phyloP scores from a whole-genome alignment of 1,140 invertebrate genomes.

The Drosophila navojoa region DNA sequence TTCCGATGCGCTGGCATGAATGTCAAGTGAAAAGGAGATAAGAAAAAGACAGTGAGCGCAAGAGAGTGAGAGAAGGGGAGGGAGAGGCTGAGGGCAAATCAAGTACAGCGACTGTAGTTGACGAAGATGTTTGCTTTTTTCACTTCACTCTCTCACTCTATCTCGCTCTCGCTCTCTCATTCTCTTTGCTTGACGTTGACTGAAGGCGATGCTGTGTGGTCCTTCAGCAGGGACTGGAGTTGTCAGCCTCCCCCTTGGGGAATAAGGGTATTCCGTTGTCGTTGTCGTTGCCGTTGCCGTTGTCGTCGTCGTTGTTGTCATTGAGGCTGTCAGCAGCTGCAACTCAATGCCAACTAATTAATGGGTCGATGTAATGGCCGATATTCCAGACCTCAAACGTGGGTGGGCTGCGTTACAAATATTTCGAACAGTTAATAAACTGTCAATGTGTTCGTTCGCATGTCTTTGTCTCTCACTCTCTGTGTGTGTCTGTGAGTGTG shows the following conservation, averaged over 20 bases:
- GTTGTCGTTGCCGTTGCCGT: slow-evolving; percentile 4
- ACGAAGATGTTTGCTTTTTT: not conserved
- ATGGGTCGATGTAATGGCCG: slow-evolving; percentile 72
- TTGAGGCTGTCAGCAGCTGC: slow-evolving; percentile 37
- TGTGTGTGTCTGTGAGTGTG: slow-evolving; percentile 43
- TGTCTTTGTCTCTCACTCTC: slow-evolving; percentile 20
- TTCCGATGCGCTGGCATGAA: not conserved
- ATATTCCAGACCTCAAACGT: slow-evolving; percentile 46
- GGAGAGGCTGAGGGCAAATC: not conserved
- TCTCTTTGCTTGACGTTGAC: not conserved
- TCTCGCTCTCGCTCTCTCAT: too few species aligned
- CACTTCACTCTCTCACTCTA: not conserved
- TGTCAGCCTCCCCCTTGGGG: slow-evolving; percentile 32
- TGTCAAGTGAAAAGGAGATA: not conserved
- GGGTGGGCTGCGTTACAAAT: slow-evolving; percentile 63
- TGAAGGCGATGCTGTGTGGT: slow-evolving; percentile 31
- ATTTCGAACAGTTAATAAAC: slow-evolving; percentile 77
- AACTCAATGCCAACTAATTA: slow-evolving; percentile 77
- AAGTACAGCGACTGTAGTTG: not conserved
- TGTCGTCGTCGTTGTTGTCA: slow-evolving; percentile 17
- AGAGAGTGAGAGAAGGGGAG: too few species aligned
- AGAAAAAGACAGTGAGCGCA: not conserved
- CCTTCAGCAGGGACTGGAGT: slow-evolving; percentile 19
- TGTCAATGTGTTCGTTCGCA: slow-evolving; percentile 51
- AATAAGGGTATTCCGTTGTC: slow-evolving; percentile 39